These are phyloP conservation scores for Oceanites oceanicus DNA, from an alignment of 2,113 vertebrate species.

Conservation along the genomic window DNA sequence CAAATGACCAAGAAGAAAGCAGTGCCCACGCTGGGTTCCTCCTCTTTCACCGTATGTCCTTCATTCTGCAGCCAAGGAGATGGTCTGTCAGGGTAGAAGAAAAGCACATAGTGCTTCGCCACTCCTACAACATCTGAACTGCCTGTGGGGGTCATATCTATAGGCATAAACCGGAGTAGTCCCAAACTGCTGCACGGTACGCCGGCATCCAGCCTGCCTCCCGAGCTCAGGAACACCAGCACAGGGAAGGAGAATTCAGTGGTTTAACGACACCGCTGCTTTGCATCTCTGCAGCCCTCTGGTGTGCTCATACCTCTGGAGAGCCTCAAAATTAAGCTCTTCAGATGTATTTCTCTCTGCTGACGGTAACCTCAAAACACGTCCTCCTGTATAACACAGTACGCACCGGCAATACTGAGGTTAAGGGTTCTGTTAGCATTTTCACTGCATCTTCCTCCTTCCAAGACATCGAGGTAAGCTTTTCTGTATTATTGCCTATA, in stretches of 20 bases:
- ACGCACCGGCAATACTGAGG: rapidly evolving
- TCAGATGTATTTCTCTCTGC: background rate
- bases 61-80: background rate
- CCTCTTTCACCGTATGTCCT: background rate
- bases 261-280: background rate
- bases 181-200: background rate
- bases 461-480: background rate
- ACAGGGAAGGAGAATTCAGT: background rate
- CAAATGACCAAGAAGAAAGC: background rate
- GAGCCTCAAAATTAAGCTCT: background rate
- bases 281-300: background rate
- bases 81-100: background rate
- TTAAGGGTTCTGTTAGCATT: background rate
- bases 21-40: background rate
- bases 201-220: background rate
- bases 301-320: background rate
- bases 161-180: background rate
- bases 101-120: background rate
- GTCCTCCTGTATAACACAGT: background rate
- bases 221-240: background rate
- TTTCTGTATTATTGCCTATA: background rate
- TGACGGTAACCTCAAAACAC: background rate
- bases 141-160: background rate
- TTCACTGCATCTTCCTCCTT: background rate
- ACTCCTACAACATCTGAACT: background rate